Conservation (phyloP, 2,797 vertebrate genomes). For the Ciconia nigra region DNA sequence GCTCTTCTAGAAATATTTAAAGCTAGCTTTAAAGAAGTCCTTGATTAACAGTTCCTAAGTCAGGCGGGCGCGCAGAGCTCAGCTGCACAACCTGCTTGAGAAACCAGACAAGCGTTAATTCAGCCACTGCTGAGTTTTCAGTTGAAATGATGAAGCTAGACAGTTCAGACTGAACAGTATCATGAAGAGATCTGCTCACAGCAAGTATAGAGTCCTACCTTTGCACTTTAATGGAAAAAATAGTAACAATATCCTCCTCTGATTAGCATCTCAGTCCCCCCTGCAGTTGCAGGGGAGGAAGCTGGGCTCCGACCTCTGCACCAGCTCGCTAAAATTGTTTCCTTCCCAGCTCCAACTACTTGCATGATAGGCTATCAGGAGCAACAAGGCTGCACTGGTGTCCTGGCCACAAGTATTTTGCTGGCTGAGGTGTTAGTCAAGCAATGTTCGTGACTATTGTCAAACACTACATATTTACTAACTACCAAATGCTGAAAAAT, state of each 20-base stretch:
- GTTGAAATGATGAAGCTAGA: not conserved
- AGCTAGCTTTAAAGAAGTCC: not conserved
- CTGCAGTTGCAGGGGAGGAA: not conserved
- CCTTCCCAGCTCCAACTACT: not conserved
- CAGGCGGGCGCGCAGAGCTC: not conserved
- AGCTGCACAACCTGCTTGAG: not conserved
- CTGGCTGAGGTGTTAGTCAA: not conserved
- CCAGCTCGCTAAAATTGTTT: not conserved
- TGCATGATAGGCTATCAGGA: not conserved
- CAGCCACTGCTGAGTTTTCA: not conserved
- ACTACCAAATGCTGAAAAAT: not conserved
- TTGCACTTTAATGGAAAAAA: not conserved
- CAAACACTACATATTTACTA: not conserved
- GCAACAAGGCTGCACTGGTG: not conserved
- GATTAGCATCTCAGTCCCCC: not conserved
- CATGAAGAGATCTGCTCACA: not conserved
- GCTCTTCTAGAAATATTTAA: not conserved
- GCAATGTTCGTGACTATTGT: not conserved
- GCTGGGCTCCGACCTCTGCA: not conserved
- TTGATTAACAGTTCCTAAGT: not conserved
- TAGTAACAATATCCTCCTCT: not conserved
- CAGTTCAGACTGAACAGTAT: not conserved
- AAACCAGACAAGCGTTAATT: not conserved
- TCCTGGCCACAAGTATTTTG: not conserved
- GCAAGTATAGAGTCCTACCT: not conserved